phyloP scores from a whole-genome alignment of 2,797 vertebrate genomes.

The Trachops cirrhosus region DNA sequence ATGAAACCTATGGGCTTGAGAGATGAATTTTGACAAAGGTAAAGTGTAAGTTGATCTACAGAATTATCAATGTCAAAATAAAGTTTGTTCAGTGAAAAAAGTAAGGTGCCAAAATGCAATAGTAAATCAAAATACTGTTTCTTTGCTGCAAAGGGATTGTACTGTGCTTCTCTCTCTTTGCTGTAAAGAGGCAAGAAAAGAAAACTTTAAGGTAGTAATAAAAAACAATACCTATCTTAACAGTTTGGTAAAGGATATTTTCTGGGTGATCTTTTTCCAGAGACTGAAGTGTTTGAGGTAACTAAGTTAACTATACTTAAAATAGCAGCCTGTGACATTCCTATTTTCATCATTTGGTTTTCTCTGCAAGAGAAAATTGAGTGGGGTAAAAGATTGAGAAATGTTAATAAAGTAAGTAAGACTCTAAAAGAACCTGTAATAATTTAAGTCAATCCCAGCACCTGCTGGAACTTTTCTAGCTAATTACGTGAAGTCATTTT shows the following conservation, averaged over 20 bases:
- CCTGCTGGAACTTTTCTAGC: neutral
- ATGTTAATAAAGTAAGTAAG: neutral
- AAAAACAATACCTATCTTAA: neutral
- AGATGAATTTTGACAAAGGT: neutral
- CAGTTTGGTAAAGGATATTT: neutral
- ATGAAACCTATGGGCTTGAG: neutral
- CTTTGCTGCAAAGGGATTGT: neutral
- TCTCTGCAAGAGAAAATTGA: neutral
- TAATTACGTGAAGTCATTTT: neutral
- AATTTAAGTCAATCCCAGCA: neutral
- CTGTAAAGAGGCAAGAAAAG: neutral
- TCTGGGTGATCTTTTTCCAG: neutral
- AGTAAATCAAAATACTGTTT: neutral
- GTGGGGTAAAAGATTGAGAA: neutral
- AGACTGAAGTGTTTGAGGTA: neutral
- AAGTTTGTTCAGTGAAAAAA: neutral
- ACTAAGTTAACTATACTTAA: neutral
- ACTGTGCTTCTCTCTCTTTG: neutral
- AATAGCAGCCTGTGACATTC: neutral
- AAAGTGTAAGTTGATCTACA: neutral
- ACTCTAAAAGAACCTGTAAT: neutral
- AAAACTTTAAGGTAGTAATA: neutral
- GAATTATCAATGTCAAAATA: neutral
- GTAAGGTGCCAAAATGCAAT: neutral
- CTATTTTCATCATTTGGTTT: slow-evolving; percentile 21